Evolutionary conservation across 2,113 vertebrate genomes (phyloP), one percentile per base, ranked within the genome.

Genomic region (Syngnathoides biaculeatus): DNA sequence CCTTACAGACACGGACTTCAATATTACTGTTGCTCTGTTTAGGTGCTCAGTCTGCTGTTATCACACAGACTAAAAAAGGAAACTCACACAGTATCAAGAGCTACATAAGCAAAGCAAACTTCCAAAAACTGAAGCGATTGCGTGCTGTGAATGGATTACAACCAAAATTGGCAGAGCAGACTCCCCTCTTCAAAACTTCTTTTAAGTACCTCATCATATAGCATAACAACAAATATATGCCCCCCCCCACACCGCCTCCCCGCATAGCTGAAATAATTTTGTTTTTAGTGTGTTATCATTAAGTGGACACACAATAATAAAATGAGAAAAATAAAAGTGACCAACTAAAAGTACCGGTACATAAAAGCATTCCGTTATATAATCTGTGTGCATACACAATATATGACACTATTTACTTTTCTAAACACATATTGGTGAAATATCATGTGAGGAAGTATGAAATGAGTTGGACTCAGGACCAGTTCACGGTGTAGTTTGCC

Each of bases 121-220:
- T 65, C 74, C 76, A 74, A 55, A 69, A 67, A 59, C 68, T 14
- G 65, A 66, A 65, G 64, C 47, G 39, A 48, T 61, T 74, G 53
- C 22, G 47, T 58, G 69, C n/a, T 69, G 56, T 74, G 69, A 75
- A n/a, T 85, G 83, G 81, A 78, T 55, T 77, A 26, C 24, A 19
- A 82, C 84, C 84, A 82, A 69, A 75, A 56, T 48, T 65, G 70
- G 77, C 60, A 4, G 62, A 76, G 45, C 20, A 12, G 76, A 70
- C 73, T 75, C 72, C 65, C 78, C 72, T 75, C 78, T 69, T 77
- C n/a, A 63, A 73, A 71, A 71, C 72, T 67, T 60, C 43, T 84
- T 56, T 69, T 80, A 74, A 80, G 86, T 74, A 81, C 59, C 70
- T 75, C 67, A 64, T 71, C 56, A 24, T 59, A 66, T n/a, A n/a